phyloP scores from a whole-genome alignment of 1,140 invertebrate genomes.

The Dinothrombium tinctorium region DNA sequence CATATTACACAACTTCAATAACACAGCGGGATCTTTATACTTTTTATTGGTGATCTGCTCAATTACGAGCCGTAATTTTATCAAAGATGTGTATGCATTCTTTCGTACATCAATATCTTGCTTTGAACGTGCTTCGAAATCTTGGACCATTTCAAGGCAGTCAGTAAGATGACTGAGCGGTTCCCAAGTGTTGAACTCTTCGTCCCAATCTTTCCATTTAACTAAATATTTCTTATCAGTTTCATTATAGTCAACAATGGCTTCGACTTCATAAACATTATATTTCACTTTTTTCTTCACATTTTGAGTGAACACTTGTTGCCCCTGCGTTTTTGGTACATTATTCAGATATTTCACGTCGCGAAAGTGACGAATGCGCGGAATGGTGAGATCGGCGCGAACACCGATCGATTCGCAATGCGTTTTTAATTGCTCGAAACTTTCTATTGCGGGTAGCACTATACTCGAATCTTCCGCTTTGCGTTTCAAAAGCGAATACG shows the following conservation, averaged over 20 bases:
- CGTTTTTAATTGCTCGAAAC: too few relatives aligned
- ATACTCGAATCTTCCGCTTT: too few relatives aligned
- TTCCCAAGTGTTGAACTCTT: constrained; percentile 2
- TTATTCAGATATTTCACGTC: too few relatives aligned
- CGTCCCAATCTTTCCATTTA: constrained; percentile 6
- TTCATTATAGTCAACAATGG: not conserved
- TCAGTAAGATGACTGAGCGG: not conserved
- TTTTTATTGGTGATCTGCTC: not conserved
- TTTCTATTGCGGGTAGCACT: too few relatives aligned
- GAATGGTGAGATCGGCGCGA: too few relatives aligned
- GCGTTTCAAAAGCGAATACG: too few relatives aligned
- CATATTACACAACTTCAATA: not conserved
- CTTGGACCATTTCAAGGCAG: not conserved
- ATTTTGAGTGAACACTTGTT: too few relatives aligned
- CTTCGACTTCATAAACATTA: not conserved
- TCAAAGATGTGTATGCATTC: not conserved
- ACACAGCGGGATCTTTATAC: not conserved
- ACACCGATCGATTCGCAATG: too few relatives aligned
- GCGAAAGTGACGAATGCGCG: too few relatives aligned
- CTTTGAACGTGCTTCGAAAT: not conserved
- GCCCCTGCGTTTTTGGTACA: too few relatives aligned
- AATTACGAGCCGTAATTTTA: not conserved
- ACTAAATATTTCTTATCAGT: not conserved
- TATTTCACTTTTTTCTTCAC: too few relatives aligned
- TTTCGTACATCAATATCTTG: not conserved